Percentiles rank a stretch among this genome's conserved stretches.
These are phyloP conservation scores for Hyalella azteca DNA, from an alignment of 2,888 invertebrate genomes.

Conservation along the genomic window DNA sequence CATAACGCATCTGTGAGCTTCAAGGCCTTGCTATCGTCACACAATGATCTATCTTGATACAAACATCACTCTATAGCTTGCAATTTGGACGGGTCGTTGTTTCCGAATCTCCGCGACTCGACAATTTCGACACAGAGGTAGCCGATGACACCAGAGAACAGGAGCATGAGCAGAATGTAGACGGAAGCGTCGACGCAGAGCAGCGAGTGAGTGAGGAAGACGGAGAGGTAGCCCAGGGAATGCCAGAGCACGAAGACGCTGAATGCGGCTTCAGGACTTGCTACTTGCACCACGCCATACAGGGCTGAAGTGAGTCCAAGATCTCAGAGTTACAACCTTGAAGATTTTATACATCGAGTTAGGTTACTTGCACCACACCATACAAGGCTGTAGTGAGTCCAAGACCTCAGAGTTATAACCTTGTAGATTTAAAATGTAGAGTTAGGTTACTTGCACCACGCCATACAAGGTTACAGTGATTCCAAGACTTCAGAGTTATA, in stretches of 20 bases:
- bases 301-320: not conserved
- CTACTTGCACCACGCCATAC: not conserved
- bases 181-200: conserved; percentile 21
- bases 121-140: conserved; percentile 25
- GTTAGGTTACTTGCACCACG: not conserved
- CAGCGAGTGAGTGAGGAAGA: conserved; percentile 2
- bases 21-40: no score
- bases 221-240: conserved; percentile 1
- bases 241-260: conserved; percentile 5
- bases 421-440: no score
- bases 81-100: not conserved
- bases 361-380: not conserved
- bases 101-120: not conserved
- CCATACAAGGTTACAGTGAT: not conserved
- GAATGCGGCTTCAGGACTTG: not conserved
- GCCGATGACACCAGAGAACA: conserved; percentile 7
- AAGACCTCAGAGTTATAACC: no score
- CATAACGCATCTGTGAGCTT: no score
- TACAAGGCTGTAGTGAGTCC: not conserved
- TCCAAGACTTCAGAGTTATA: no score
- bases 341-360: no score
- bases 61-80: not conserved
- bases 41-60: not conserved
- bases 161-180: conserved; percentile 13
- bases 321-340: no score